These are phyloP conservation scores for Autographa gamma DNA, from an alignment of 2,888 invertebrate genomes.

Conservation along the genomic window DNA sequence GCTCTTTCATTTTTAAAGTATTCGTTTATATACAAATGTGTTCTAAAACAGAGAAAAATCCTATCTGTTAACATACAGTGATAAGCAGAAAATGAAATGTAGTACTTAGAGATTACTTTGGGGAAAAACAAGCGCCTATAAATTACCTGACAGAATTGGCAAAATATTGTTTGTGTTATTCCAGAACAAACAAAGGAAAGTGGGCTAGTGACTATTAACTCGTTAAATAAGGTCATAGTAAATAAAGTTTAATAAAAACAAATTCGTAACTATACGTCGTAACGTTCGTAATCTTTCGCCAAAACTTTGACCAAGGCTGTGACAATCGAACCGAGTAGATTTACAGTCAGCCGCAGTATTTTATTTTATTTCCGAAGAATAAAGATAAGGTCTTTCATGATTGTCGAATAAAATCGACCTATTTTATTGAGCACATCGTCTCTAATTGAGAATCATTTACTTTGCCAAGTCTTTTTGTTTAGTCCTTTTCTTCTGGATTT, in stretches of 20 bases:
- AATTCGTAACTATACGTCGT: not conserved
- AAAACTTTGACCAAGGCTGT: constrained; percentile 30
- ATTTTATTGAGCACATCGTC: constrained; percentile 46
- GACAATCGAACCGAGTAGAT: constrained; percentile 40
- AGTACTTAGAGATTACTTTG: too few species aligned
- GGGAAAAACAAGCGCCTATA: too few species aligned
- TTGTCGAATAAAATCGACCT: constrained; percentile 54
- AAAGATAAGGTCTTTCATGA: constrained; percentile 57
- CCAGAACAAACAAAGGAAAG: not conserved
- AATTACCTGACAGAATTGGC: too few species aligned
- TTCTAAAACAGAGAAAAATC: too few species aligned
- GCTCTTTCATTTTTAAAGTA: too few species aligned
- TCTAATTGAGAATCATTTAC: constrained; percentile 52
- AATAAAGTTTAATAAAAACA: constrained; percentile 2
- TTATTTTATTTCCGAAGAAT: constrained; percentile 56
- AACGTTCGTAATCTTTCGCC: not conserved
- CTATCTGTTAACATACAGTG: too few species aligned
- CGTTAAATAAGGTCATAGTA: not conserved
- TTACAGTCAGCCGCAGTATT: constrained; percentile 47
- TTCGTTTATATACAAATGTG: too few species aligned
- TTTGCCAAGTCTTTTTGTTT: not conserved
- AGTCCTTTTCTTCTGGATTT: not conserved
- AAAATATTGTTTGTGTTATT: too few species aligned
- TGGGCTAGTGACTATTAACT: not conserved
- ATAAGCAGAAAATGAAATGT: too few species aligned